Base-by-base conservation (phyloP, 2,888 invertebrate genomes). In the Uloborus plumipes region DNA sequence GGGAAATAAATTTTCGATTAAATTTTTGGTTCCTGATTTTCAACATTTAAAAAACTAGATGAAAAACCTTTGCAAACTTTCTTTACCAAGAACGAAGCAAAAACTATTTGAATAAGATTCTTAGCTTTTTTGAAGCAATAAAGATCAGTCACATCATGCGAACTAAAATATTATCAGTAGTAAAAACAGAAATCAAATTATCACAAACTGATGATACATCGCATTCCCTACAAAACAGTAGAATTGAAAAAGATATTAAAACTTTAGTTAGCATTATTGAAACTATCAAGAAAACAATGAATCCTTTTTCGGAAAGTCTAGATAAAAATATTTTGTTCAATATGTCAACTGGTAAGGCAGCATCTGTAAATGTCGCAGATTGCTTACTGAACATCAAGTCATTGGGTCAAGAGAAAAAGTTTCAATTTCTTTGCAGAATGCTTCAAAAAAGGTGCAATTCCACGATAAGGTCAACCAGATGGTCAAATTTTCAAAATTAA, bases 381-480 rank as follows among this genome's bases (percentile, higher is more conserved):
- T 51, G 51, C 15, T 51, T 51, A 51, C 51, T 51, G 51, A 51
- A 51, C 51, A 51, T n/a, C n/a, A n/a, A n/a, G n/a, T n/a, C n/a
- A n/a, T n/a, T n/a, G n/a, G n/a, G n/a, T n/a, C n/a, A n/a, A n/a
- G n/a, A n/a, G n/a, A n/a, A n/a, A n/a, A n/a, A n/a, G n/a, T n/a
- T n/a, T n/a, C n/a, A n/a, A n/a, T n/a, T n/a, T n/a, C n/a, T n/a
- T n/a, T n/a, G n/a, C n/a, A n/a, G n/a, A n/a, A n/a, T n/a, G n/a
- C n/a, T n/a, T n/a, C n/a, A n/a, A n/a, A n/a, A n/a, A n/a, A n/a
- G n/a, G n/a, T n/a, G n/a, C n/a, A n/a, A n/a, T n/a, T n/a, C n/a
- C n/a, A n/a, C n/a, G n/a, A n/a, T n/a, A n/a, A n/a, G n/a, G n/a
- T n/a, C n/a, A n/a, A n/a, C n/a, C n/a, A n/a, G n/a, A n/a, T n/a